Base-by-base conservation (phyloP, 1,140 invertebrate species). In the Ridgeia piscesae region DNA sequence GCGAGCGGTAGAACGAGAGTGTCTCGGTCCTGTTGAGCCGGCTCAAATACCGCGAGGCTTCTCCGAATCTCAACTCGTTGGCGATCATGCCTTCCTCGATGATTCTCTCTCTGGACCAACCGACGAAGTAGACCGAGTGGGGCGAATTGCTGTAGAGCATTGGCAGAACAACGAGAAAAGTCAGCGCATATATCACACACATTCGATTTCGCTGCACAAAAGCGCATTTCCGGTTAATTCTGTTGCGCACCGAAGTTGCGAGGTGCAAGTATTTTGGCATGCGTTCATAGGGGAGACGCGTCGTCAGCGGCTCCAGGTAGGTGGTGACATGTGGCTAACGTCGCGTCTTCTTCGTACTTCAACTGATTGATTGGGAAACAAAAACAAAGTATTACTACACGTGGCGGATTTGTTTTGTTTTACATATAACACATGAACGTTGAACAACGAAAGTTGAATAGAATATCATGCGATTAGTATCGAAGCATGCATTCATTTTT, bases 151-250 rank as follows among this genome's bases (percentile, higher is more conserved):
- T 42, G 91, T 48, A 91, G 6, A 91, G 11, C 48, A 35, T 35
- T 91, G 91, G 91, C n/a, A 91, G 42, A 33, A 35, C 34, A 91
- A 91, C n/a, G 6, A 35, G 42, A 91, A 91, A 91, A 21, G 91
- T 91, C 34, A 91, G 35, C 33, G 34, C 11, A n/a, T 91, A 91
- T 31, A 91, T 77, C 14, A 77, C 58, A 31, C 27, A 77, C 1
- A 77, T 77, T 77, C 58, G 1, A 77, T 77, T 77, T 17, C 6
- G 58, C 27, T 77, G 27, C 27, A 31, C 58, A 2, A 77, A 77
- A 77, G 58, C 58, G 14, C 58, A 77, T 77, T 77, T 6, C 27
- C 1, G 58, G 27, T 31, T 17, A 77, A 77, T 77, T 77, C 58
- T 77, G 27, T 1, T 14, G 8, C 58, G 14, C 58, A 77, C 58